Evolutionary conservation across 1,140 invertebrate genomes (phyloP), one percentile per base, ranked within the genome.

Genomic region (Chironomus tepperi): DNA sequence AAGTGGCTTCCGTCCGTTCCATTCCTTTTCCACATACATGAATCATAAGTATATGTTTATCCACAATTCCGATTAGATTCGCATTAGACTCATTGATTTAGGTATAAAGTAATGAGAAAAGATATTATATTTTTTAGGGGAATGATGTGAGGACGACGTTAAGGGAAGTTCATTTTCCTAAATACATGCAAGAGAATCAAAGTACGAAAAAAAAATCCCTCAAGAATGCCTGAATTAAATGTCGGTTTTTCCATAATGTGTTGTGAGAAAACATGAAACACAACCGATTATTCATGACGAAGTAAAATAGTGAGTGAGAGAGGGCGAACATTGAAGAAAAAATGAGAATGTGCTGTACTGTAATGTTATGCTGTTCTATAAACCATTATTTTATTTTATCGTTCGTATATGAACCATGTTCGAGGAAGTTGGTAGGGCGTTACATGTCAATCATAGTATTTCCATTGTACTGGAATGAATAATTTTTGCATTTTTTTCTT

Each of bases 21-120:
- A 70, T 19, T 16, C 16, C 65, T 57, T 15, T n/a, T 57, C n/a
- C 24, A 34, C 24, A 34, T 34, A 34, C 24, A 34, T 34, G 24
- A 34, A 34, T 34, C 24, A 34, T 34, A 34, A 34, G n/a, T 57
- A n/a, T 9, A 70, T 70, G 65, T 70, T 70, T 21, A 70, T 70
- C 16, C 65, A 70, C 19, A 21, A 70, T 70, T 70, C 65, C 65
- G 65, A 70, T 70, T 70, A 70, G 65, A 70, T 70, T 70, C 65
- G 65, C 65, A 70, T 70, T 70, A 70, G 65, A 70, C n/a, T 70
- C 65, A 70, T 19, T 70, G 65, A 70, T 70, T 70, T 70, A 70
- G 65, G 65, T 9, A 57, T 12, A 57, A 47, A 47, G 43, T 34
- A 34, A 34, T 34, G 24, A 34, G 24, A 34, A 34, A 34, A 34